Percentiles rank a stretch among this genome's conserved stretches.
Conservation (phyloP, 2,113 vertebrate genomes). For the Pan paniscus region DNA sequence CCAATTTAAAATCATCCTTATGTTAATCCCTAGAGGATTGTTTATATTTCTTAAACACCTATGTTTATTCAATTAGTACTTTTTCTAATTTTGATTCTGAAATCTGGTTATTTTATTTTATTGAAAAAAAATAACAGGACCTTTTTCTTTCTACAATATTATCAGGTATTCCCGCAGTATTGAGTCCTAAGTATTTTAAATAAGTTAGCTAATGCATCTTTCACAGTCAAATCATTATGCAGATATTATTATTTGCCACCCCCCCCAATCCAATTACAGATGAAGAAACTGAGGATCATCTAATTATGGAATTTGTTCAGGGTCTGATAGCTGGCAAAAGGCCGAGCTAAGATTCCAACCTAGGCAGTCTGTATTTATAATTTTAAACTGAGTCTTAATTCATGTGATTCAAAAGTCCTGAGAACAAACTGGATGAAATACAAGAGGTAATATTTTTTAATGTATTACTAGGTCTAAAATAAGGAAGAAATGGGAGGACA, state of each 20-base stretch:
- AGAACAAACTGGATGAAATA: background rate
- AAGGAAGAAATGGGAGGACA: background rate
- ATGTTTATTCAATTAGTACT: background rate
- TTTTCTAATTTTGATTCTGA: conserved; percentile 5
- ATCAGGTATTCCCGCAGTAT: background rate
- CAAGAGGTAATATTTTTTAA: background rate
- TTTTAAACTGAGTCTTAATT: background rate
- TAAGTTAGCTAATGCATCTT: background rate
- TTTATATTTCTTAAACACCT: background rate
- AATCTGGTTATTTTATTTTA: background rate
- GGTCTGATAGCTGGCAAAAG: background rate
- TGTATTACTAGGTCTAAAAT: background rate
- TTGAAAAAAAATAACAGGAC: background rate
- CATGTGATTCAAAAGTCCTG: background rate
- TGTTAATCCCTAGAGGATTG: background rate
- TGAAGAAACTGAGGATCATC: background rate
- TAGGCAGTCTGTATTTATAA: background rate
- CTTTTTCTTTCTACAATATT: background rate
- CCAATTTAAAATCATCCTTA: background rate
- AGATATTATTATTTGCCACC: background rate
- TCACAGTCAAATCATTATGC: background rate
- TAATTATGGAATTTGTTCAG: background rate
- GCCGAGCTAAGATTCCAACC: background rate
- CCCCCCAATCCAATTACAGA: background rate
- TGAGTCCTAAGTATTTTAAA: background rate